These are phyloP conservation scores for Synanceia verrucosa DNA, from an alignment of 2,797 vertebrate genomes.

Conservation along the genomic window DNA sequence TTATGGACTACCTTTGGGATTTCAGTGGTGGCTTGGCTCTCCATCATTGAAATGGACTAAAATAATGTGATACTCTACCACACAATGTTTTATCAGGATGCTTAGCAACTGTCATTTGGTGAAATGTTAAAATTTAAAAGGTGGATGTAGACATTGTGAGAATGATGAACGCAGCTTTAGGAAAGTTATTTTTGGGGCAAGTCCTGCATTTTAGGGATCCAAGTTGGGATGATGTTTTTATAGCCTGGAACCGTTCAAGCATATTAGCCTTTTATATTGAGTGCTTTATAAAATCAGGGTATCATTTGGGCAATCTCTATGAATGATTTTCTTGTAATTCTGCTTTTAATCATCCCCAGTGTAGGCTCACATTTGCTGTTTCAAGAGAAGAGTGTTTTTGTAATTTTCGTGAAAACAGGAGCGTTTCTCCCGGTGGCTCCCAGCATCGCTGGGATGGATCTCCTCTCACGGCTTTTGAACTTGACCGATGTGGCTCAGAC, in stretches of 20 bases:
- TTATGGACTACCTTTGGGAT: conserved; percentile 7
- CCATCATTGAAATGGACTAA: conserved; percentile 4
- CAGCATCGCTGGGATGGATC: not conserved
- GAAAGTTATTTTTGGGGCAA: conserved; percentile 25
- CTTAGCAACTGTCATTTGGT: not conserved
- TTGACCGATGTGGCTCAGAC: conserved; percentile 26
- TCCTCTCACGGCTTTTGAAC: conserved; percentile 31
- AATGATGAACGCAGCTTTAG: not conserved
- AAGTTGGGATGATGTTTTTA: not conserved
- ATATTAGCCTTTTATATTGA: not conserved
- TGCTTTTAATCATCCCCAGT: not conserved
- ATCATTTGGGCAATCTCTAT: not conserved
- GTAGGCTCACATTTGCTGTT: not conserved
- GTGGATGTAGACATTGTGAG: not conserved
- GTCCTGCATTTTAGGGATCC: conserved; percentile 11
- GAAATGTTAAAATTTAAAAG: not conserved
- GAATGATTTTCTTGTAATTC: not conserved
- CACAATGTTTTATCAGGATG: not conserved
- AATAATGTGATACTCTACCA: conserved; percentile 1
- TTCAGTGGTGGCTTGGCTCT: conserved; percentile 10
- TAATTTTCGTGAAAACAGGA: not conserved
- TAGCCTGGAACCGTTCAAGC: conserved; percentile 2
- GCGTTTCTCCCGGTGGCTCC: conserved; percentile 16
- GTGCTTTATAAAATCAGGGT: not conserved
- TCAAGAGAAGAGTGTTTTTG: not conserved